Evolutionary conservation across 2,888 invertebrate species (phyloP).

Genomic region (Eupithecia exiguata): DNA sequence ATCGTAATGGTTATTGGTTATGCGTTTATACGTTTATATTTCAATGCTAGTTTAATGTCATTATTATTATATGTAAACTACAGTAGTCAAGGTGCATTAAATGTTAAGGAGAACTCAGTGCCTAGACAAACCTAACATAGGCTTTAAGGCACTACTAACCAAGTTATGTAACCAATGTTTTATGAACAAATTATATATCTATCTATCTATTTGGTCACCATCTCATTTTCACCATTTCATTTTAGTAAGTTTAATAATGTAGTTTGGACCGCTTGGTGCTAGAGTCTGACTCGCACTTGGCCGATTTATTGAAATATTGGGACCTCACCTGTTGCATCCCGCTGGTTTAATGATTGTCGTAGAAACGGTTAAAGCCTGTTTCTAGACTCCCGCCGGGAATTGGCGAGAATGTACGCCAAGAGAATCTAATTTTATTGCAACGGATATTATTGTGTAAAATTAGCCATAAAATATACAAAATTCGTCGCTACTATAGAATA

Average conservation of each 20-base stretch:
- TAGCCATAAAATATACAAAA: not conserved
- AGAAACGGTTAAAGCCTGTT: slow-evolving; percentile 1
- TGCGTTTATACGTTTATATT: too few relatives aligned
- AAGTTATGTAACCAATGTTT: too few relatives aligned
- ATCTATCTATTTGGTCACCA: too few relatives aligned
- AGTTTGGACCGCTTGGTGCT: not conserved
- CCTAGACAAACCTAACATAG: too few relatives aligned
- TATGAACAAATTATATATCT: too few relatives aligned
- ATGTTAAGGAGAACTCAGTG: too few relatives aligned
- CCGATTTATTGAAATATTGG: slow-evolving; percentile 26
- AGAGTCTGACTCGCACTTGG: not conserved
- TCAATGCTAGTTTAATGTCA: too few relatives aligned
- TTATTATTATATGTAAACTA: too few relatives aligned
- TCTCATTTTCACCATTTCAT: not conserved
- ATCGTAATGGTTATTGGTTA: too few relatives aligned
- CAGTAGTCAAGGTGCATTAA: too few relatives aligned
- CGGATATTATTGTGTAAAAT: not conserved
- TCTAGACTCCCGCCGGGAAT: slow-evolving; percentile 18
- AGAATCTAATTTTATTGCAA: slow-evolving; percentile 5
- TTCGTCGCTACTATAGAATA: too few relatives aligned
- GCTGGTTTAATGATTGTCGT: slow-evolving; percentile 22
- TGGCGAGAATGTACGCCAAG: slow-evolving; percentile 12
- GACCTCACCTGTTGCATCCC: slow-evolving; percentile 29
- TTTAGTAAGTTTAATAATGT: not conserved
- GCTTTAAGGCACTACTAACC: too few relatives aligned